Evolutionary conservation across 2,113 vertebrate species (phyloP), one percentile per base, ranked within the genome.

Genomic region (Hemicordylus capensis): DNA sequence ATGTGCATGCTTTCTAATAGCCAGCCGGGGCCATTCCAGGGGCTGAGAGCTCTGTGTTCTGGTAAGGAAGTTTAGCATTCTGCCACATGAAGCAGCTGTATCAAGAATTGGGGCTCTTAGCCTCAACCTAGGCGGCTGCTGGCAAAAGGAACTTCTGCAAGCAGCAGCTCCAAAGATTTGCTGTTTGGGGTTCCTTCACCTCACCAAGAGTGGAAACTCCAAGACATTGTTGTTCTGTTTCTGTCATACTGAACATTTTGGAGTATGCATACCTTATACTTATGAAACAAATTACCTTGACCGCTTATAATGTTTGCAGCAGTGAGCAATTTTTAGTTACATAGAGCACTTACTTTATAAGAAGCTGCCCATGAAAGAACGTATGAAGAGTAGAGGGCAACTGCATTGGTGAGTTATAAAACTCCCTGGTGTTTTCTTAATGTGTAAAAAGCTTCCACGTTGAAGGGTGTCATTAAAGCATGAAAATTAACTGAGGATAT

Each of bases 381-480:
- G 28, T 37, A 59, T 39, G 44, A 58, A 72, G 51, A 56, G 20
- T 26, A 42, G 34, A 26, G 15, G 44, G 74, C 28, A 85, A 44
- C 63, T 44, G 39, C 31, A 56, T 48, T 58, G 42, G 37, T 69
- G 83, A 58, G 39, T 58, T 42, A 70, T 84, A 84, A 48, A 58
- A 79, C 79, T 87, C 46, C 69, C 42, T 58, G 28, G 22, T 72
- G 77, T 86, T 91, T 74, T n/a, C n/a, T n/a, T 86, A 79, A 64
- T 70, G 64, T 44, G 15, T 64, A 72, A 88, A 69, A 83, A 80
- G 31, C 34, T 28, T 89, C 86, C 20, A 64, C 42, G 70, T 73
- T 81, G 91, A 89, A 86, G 42, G 42, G 37, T 82, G 20, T 69
- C 51, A 75, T 88, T 77, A 88, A 75, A 84, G 83, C 0, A 26